Evolutionary conservation across 2,888 invertebrate species (phyloP), one percentile per base, ranked within the genome.

Genomic region (Chrysolina americana): DNA sequence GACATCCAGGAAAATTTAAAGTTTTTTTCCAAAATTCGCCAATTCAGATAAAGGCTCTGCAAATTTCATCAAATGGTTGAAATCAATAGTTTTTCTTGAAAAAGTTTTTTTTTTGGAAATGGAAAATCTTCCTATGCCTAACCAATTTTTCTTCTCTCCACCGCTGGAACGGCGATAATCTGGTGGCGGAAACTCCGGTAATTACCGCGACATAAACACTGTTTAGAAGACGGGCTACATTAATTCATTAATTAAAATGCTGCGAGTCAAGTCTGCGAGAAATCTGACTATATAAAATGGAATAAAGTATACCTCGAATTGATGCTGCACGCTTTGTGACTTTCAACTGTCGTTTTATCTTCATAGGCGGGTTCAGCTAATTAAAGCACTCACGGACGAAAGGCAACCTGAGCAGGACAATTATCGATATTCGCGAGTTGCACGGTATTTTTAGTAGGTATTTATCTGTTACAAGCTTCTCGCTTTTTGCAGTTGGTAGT

Each of bases 201-300:
- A 88, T 88, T 88, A 88, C 87, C 87, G 86, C 87, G 87, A 88
- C 88, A 88, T 88, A 88, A 88, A 88, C 88, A 88, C 86, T 88
- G 88, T 87, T 88, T 88, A 88, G 88, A 87, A 88, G 87, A 87
- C 87, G 86, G 85, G 87, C 86, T 87, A 88, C 88, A 88, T 88
- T 88, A 88, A 88, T 88, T 88, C 88, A 88, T 88, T 88, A 88
- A 88, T 88, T 88, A 88, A 87, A 87, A 87, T 84, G 87, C 85
- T 86, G 87, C 84, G 72, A 47, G 65, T 19, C 65, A 65, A 74
- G 73, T 74, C 72, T 76, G 74, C 69, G 74, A 53, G 53, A 78
- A 75, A 76, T 78, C 77, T 74, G 76, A 78, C 75, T 72, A 76
- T 6, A 59, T 36, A 36, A 59, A 59, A 59, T 36, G 36, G n/a